Percentiles rank a stretch among this genome's conserved stretches.
Conservation (phyloP, 35 echinoderm and acorn worm species). For the Stichopus chloronotus region DNA sequence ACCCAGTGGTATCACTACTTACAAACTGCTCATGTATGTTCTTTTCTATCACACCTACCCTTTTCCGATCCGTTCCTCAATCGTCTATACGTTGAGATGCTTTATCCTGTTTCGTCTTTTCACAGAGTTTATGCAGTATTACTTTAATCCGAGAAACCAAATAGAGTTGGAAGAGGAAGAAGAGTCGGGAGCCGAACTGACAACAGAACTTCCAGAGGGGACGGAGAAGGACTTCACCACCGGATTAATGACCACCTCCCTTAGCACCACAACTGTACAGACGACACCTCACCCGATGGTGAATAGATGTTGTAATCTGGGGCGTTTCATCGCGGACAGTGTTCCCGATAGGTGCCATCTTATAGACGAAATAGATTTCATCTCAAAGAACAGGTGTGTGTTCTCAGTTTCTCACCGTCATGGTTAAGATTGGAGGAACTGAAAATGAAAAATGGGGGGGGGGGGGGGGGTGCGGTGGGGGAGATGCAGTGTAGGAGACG, state of each 20-base stretch:
- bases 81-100: neutral
- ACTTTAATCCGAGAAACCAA: neutral
- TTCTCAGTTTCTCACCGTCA: too few relatives aligned
- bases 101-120: neutral
- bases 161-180: neutral
- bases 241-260: neutral
- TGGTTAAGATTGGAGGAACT: too few relatives aligned
- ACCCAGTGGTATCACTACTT: too few relatives aligned
- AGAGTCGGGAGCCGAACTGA: neutral
- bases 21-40: too few relatives aligned
- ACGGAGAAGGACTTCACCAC: neutral
- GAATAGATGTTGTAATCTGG: slow-evolving; percentile 6
- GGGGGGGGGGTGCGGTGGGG: neutral
- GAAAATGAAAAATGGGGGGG: too few relatives aligned
- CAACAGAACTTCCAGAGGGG: neutral
- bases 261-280: neutral
- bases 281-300: neutral
- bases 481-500: neutral
- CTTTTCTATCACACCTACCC: too few relatives aligned
- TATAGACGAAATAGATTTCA: neutral
- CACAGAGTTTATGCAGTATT: slow-evolving; percentile 2
- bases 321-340: neutral
- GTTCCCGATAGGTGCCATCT: neutral
- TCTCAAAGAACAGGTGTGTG: slow-evolving; percentile 28
- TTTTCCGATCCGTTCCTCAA: neutral